Evolutionary conservation across 1,140 invertebrate genomes (phyloP), one percentile per base, ranked within the genome.

Genomic region (Zaprionus gabonicus): DNA sequence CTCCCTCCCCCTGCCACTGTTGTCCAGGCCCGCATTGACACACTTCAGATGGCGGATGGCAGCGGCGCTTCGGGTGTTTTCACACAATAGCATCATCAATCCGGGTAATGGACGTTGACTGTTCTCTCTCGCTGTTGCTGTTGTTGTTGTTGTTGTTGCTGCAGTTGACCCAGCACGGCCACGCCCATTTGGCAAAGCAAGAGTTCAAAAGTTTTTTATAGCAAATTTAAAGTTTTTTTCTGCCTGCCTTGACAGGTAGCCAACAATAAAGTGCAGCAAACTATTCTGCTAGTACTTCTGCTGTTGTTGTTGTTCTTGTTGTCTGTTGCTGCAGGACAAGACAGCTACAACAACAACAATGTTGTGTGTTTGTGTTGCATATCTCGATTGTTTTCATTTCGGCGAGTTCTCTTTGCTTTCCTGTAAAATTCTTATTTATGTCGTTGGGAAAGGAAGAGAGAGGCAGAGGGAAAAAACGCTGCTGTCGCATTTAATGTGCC

Each of bases 391-490:
- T 84, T 77, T 80, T 77, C 75, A 67, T 63, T 75, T 27, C 51
- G 44, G 56, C 41, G 13, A 27, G 68, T 51, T 41, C 58, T 44
- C 63, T 55, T 58, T 63, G 12, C 13, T 58, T 28, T 46, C 15
- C 23, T 55, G 56, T 36, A 63, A 77, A 76, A 86, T 87, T 87
- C 66, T 87, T 82, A 87, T 78, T 87, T 82, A 86, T 87, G 83
- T 82, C 66, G 68, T 63, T 77, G 80, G 70, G 67, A 25, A 27
- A 31, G 13, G 10, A 51, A 36, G 34, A 9, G 12, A 13, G 23
- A 2, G 1, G 23, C 23, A 23, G 23, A 23, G 1, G 10, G 60
- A 68, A 58, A 81, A 75, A 84, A 76, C 66, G 66, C 81, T 76
- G 64, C 76, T 74, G 74, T 81, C 73, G 68, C 63, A 65, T 82